Base-by-base conservation (phyloP, 2,113 vertebrate species). In the Donacobius atricapilla region DNA sequence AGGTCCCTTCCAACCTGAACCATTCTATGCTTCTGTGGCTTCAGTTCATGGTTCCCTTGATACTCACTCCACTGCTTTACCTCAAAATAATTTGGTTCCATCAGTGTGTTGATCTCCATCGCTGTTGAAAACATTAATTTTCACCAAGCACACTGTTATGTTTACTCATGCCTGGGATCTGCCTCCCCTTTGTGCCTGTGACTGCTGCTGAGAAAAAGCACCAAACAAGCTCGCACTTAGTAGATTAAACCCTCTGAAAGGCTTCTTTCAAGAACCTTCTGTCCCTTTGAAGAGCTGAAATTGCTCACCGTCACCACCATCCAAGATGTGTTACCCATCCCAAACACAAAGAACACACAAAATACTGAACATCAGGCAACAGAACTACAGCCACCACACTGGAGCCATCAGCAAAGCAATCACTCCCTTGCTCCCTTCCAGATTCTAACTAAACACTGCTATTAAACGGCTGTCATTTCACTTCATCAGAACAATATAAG, bases 401-500 rank as follows among this genome's bases (percentile, higher is more conserved):
- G 66, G 9, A 44, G 39, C 58, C 65, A 47, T 61, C 54, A 83
- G 56, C 63, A 88, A 85, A 92, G 89, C 68, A 31, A 90, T 54
- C n/a, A 3, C 31, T 90, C 33, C n/a, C 39, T 24, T 31, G 45
- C 66, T 86, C 33, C 42, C 84, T 82, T 47, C 65, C 84, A 82
- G 65, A 77, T 48, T 70, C 45, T 47, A 96, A 90, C 79, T 33
- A 33, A 83, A 87, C 61, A 25, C 88, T 48, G 83, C 47, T 63
- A 42, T 80, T 94, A 92, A 78, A 83, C 0, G 5, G 50, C 58
- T 87, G 83, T 90, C 63, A 87, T 64, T 89, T 81, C 50, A 63
- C 66, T 93, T 35, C 64, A 85, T 97, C 82, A 83, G 69, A 93
- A 75, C 81, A 31, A 44, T 91, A 9, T 27, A 65, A 93, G 13